Evolutionary conservation across 2,888 invertebrate species (phyloP), one percentile per base, ranked within the genome.

Genomic region (Gibbula magus): DNA sequence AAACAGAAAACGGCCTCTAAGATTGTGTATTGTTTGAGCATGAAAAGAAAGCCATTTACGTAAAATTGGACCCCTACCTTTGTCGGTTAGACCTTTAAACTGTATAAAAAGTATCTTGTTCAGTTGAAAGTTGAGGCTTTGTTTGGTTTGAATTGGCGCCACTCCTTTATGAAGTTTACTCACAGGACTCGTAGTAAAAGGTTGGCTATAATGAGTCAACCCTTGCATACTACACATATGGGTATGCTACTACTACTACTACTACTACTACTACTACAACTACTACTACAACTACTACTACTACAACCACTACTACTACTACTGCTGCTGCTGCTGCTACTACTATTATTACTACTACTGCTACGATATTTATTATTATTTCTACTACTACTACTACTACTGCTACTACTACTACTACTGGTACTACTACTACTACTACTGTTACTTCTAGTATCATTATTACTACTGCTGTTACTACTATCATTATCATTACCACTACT

Each of bases 1-100:
- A 61, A 61, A 61, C 61, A 61, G 20, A 61, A 61, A 61, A 32
- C 32, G 61, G n/a, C 61, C 61, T 61, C 61, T 29, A 61, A 61
- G 61, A 29, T 25, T 61, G 61, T 8, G 25, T 16, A 61, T n/a
- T 61, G 61, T 61, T 61, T 61, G 61, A 61, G 18, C 13, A 61
- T 10, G 4, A 32, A 61, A 61, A 29, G 29, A 61, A 25, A 32
- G 16, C 61, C 25, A 61, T 61, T 61, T 61, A 61, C 61, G 61
- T 61, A 25, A 61, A 61, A 22, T 25, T 25, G 61, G 25, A 25
- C 1, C 61, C 25, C 45, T 45, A 45, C 10, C 45, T 45, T 45
- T 45, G 45, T 45, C 13, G 45, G 45, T 45, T 1, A 45, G 45
- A 45, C 45, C 45, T 45, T 45, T 45, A 45, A 45, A 45, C 45